A percentile compares a stretch with the other conserved stretches of the same genome.
Conservation (phyloP, 2,888 invertebrate genomes). For the Leptothorax acervorum region DNA sequence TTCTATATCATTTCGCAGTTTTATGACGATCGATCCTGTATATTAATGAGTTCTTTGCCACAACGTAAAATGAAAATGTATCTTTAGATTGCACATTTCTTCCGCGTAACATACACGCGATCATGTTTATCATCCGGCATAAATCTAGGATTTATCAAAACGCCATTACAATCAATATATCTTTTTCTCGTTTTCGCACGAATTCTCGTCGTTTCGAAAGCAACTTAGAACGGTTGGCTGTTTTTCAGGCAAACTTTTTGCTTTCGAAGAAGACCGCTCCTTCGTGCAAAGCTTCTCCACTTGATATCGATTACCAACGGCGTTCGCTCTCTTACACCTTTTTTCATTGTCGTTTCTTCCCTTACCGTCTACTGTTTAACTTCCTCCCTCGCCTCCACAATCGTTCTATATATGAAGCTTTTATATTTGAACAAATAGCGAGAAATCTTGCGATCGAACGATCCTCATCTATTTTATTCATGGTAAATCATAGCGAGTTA, state of each 20-base stretch:
- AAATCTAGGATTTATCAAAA: slow-evolving; percentile 11
- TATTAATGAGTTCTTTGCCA: neutral
- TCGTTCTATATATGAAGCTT: neutral
- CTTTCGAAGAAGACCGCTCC: slow-evolving; percentile 24
- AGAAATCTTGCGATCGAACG: slow-evolving; percentile 3
- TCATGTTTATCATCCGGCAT: neutral
- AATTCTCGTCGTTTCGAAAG: slow-evolving; percentile 28
- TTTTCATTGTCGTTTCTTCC: slow-evolving; percentile 16
- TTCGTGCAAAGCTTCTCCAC: slow-evolving; percentile 21
- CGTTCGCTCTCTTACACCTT: neutral
- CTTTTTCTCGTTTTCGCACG: neutral
- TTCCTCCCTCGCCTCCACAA: slow-evolving; percentile 9
- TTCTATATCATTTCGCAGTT: slow-evolving; percentile 8
- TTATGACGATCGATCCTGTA: neutral
- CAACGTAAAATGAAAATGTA: neutral
- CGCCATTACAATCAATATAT: slow-evolving; percentile 13
- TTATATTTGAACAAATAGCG: slow-evolving; percentile 17
- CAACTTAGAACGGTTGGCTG: neutral
- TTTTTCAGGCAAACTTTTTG: slow-evolving; percentile 7
- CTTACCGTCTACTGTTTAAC: slow-evolving; percentile 21
- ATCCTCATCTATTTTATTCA: slow-evolving; percentile 4
- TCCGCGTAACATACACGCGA: neutral
- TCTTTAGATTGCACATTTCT: neutral
- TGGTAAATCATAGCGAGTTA: neutral
- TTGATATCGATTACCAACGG: slow-evolving; percentile 42